Evolutionary conservation across 1,140 invertebrate species (phyloP), one percentile per base, ranked within the genome.

Genomic region (Acromyrmex heyeri): DNA sequence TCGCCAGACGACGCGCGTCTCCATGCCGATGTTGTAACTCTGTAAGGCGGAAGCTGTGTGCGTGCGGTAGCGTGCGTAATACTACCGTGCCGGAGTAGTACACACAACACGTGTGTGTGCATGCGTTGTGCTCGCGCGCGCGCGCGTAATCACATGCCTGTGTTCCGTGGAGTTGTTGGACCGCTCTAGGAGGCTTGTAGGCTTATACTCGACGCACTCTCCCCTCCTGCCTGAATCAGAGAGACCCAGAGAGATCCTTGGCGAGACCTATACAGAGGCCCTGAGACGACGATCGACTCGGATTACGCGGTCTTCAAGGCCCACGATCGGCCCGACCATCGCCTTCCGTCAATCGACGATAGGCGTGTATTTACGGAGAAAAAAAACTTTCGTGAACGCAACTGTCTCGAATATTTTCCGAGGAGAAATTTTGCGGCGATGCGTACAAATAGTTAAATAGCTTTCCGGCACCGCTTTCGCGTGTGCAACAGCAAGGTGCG

Each of bases 231-330:
- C 6, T 3, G 59, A 16, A 30, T 30, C 83, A 50, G 75, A n/a
- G n/a, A n/a, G n/a, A 27, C 62, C n/a, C 59, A 27, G 57, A 87
- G 70, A 82, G 88, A 91, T 91, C 89, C 88, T 90, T 88, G 78
- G 61, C 62, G 65, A 85, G 88, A 78, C 82, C 88, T 77, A 81
- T 38, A 34, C 30, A 69, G n/a, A 38, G 38, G 88, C 78, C 44
- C 64, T 86, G 86, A 86, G 88, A 85, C 88, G 57, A 30, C 30
- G 30, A 14, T 34, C 86, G 88, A 90, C 88, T 90, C 86, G 83
- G 86, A 70, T 90, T 90, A 90, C 89, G 79, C 55, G 79, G 53
- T 75, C 86, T 87, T 90, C 89, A 90, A 90, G 88, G 88, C 75
- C 85, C 78, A 75, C 61, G 65, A 76, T 27, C 85, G 79, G 78